Evolutionary conservation across 2,113 vertebrate species (phyloP), one percentile per base, ranked within the genome.

Genomic region (Paralichthys olivaceus): DNA sequence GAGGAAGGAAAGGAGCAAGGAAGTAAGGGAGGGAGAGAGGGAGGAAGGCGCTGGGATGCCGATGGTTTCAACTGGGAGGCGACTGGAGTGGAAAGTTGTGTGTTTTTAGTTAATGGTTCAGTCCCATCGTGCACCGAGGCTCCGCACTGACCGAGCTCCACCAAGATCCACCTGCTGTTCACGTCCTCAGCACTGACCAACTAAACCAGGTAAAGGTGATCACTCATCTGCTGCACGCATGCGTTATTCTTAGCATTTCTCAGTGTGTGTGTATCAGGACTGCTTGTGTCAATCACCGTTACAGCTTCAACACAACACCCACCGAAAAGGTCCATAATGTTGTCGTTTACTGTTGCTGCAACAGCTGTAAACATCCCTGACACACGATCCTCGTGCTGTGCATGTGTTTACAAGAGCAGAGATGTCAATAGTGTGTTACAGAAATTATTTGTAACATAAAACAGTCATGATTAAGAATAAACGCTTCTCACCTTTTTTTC

Each of bases 131-230:
- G 43, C 43, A 45, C 43, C 14, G 43, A 45, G 43, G 15, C 43
- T 45, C 43, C 43, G 43, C 32, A 11, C 37, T 40, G 37, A 40
- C 37, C 37, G 45, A 49, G 45, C 45, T 49, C 45, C 2, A 19
- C 17, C 45, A 0, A 40, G 23, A 67, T n/a, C 58, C 32, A 22
- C 40, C 56, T 28, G 71, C 65, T 57, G 56, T 13, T 25, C n/a
- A 43, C 51, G n/a, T 19, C 76, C 26, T 26, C 69, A 29, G 23
- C 67, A 7, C 49, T 70, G 47, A 70, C 29, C 34, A 74, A 40
- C 64, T 73, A 13, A 55, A 71, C 15, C 81, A 91, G 90, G 89
- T 91, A 89, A 84, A 75, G 69, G 80, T 84, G 78, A 69, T 57
- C 26, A 79, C 47, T 56, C 51, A 75, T 77, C 34, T 7, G 67